A percentile compares a stretch with the other conserved stretches of the same genome.
These are phyloP conservation scores for Sebastes glaucus DNA, from an alignment of 2,797 vertebrate genomes.

Conservation along the genomic window DNA sequence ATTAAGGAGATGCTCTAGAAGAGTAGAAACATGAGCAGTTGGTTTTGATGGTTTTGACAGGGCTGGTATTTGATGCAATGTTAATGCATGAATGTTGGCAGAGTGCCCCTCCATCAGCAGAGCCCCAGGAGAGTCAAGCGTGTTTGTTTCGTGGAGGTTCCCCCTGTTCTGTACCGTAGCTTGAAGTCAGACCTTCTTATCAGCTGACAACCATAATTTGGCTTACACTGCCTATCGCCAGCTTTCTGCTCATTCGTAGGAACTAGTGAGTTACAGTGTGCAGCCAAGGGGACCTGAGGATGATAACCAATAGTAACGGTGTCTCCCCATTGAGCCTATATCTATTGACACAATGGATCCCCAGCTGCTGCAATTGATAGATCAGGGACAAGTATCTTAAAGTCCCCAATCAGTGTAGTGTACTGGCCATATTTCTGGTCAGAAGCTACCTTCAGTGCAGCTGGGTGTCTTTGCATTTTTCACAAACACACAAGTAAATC, in stretches of 20 bases:
- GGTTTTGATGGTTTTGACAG: conserved; percentile 30
- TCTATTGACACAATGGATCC: background rate
- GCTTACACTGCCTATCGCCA: conserved; percentile 23
- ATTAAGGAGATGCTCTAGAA: conserved; percentile 9
- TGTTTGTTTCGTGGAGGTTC: conserved; percentile 10
- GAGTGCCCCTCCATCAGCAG: conserved; percentile 20
- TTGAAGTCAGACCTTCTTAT: conserved; percentile 36
- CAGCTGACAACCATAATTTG: conserved; percentile 29
- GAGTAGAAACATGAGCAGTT: background rate
- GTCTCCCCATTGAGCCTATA: background rate
- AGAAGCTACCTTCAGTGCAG: background rate
- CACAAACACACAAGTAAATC: background rate
- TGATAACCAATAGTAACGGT: background rate
- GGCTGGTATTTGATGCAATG: conserved; percentile 23
- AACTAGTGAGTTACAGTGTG: conserved; percentile 26
- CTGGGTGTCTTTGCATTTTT: background rate
- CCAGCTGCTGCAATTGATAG: background rate
- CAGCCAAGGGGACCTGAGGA: background rate
- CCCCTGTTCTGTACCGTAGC: conserved; percentile 6
- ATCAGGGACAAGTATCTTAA: background rate
- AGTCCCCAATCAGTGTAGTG: background rate
- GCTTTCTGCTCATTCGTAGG: conserved; percentile 10
- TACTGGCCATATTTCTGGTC: background rate
- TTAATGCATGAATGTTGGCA: conserved; percentile 13
- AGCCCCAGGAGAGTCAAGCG: background rate